phyloP scores from a whole-genome alignment of 2,888 invertebrate genomes.

The Cephalotes varians region DNA sequence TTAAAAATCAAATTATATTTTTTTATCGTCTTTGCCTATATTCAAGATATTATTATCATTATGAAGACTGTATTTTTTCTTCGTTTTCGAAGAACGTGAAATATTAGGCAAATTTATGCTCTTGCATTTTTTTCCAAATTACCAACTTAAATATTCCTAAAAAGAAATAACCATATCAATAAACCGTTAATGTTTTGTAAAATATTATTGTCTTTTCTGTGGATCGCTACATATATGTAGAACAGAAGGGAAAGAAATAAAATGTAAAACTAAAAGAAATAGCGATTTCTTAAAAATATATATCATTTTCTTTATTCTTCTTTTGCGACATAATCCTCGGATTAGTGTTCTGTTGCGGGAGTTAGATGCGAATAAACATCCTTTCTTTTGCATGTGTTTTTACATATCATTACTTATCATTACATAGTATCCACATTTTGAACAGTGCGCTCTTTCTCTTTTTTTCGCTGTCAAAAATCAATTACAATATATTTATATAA shows the following conservation, averaged over 20 bases:
- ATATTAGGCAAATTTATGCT: background rate
- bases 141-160: background rate
- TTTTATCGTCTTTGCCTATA: background rate
- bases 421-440: conserved; percentile 69
- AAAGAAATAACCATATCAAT: conserved; percentile 12
- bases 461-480: conserved; percentile 67
- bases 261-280: conserved; percentile 65
- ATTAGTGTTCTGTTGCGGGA: conserved; percentile 74
- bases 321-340: conserved; percentile 78
- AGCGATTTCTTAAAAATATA: conserved; percentile 82
- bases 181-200: conserved; percentile 31
- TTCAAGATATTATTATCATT: conserved; percentile 12
- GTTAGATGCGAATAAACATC: conserved; percentile 72
- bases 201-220: conserved; percentile 25
- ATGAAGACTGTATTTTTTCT: conserved; percentile 10
- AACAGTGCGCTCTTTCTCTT: conserved; percentile 70
- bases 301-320: conserved; percentile 81
- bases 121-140: background rate
- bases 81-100: background rate
- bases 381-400: conserved; percentile 67
- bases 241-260: conserved; percentile 65
- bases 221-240: conserved; percentile 40
- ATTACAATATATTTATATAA: conserved; percentile 71
- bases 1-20: background rate
- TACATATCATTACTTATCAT: conserved; percentile 75